Percentiles rank a stretch among this genome's conserved stretches.
Evolutionary conservation across 2,113 vertebrate species (phyloP).

Genomic region (Microcebus jonahi): DNA sequence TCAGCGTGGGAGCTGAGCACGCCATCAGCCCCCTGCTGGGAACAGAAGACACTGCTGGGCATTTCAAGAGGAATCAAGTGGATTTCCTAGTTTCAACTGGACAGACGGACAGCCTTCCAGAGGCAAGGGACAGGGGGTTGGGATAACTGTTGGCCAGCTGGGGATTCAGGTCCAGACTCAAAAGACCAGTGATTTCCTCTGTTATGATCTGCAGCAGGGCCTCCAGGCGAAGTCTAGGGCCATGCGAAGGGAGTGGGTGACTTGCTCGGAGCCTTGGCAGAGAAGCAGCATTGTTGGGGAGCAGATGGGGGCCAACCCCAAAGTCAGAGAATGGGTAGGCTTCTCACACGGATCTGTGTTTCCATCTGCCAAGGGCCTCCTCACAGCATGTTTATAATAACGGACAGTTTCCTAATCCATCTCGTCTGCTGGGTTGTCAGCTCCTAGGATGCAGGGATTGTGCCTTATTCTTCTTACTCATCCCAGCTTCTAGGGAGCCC

Average conservation of each 20-base stretch:
- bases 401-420: no score
- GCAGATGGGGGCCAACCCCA: neutral
- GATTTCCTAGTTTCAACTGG: neutral
- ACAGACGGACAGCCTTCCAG: accelerated
- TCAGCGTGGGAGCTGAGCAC: neutral
- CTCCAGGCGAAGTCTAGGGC: neutral
- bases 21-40: neutral
- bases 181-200: neutral
- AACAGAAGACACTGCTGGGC: neutral
- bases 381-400: neutral
- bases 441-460: neutral
- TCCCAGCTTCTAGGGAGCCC: neutral
- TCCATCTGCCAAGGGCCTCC: neutral
- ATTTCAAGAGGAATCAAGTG: neutral
- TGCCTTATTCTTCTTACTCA: neutral
- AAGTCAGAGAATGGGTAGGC: neutral
- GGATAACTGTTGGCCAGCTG: neutral
- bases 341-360: neutral
- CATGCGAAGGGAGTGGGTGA: neutral
- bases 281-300: neutral
- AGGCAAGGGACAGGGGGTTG: neutral
- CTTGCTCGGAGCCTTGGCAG: neutral
- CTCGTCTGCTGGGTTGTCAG: neutral
- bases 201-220: neutral
- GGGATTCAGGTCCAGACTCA: neutral